Percentiles rank a stretch among this genome's conserved stretches.
phyloP scores from a whole-genome alignment of 2,113 vertebrate genomes.

The Bettongia penicillata region DNA sequence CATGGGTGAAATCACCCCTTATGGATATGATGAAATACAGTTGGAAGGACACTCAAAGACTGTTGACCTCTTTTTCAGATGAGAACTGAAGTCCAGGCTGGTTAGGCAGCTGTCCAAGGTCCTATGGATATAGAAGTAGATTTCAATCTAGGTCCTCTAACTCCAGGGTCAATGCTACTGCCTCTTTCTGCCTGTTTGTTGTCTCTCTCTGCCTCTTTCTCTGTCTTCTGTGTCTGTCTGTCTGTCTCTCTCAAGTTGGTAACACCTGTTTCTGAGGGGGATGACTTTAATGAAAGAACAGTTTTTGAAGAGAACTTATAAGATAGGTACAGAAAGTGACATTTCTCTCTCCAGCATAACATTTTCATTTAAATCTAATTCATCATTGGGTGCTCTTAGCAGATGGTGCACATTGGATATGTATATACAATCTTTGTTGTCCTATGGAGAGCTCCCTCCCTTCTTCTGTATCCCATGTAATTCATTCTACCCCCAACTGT shows the following conservation, averaged over 20 bases:
- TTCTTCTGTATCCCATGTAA: not conserved
- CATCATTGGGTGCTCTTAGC: not conserved
- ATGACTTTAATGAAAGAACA: not conserved
- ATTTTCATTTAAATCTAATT: not conserved
- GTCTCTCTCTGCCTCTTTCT: not conserved
- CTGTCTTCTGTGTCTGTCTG: too few species aligned
- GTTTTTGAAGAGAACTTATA: not conserved
- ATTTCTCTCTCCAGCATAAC: not conserved
- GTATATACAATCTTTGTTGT: not conserved
- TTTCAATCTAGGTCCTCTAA: not conserved
- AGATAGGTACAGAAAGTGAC: not conserved
- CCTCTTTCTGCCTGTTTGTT: not conserved
- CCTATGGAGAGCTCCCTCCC: not conserved
- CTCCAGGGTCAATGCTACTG: not conserved
- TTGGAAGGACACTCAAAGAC: not conserved
- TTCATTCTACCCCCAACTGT: not conserved
- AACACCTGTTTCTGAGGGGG: not conserved
- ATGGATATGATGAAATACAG: not conserved
- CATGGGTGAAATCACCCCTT: not conserved
- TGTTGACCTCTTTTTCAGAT: not conserved
- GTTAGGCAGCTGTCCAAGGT: not conserved
- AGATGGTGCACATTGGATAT: not conserved
- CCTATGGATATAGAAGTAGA: not conserved
- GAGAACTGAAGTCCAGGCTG: not conserved
- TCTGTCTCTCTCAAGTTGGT: not conserved